Base-by-base conservation (phyloP, 1,140 invertebrate genomes). In the Drosophila arizonae region DNA sequence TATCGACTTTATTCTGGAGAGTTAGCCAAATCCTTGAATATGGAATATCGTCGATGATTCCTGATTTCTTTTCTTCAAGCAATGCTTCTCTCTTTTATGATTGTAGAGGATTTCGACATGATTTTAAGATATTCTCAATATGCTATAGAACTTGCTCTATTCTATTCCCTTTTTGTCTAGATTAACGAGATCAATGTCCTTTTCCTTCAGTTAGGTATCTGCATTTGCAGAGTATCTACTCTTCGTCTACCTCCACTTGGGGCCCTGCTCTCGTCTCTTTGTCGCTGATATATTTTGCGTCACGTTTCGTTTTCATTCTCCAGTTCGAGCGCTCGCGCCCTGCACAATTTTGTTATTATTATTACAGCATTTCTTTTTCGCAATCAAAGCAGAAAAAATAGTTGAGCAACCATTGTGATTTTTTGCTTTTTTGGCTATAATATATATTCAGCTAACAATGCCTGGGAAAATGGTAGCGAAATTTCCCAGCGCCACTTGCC, bases 291-390 rank as follows among this genome's bases (percentile, higher is more conserved):
- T 79, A 65, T 39, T 86, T 86, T 86, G 81, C 81, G 81, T 86
- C 81, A 86, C 79, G 72, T 82, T 86, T 87, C 84, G 66, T 88
- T 87, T 87, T 87, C 84, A 87, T 87, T 87, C 72, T 70, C 67
- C 67, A 63, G 57, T 71, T 75, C 50, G 57, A 48, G 57, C 58
- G 58, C 52, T 39, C 69, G 81, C 81, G 81, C 81, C 75, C 84
- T 88, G 76, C 76, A 81, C 64, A 84, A 81, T 81, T 81, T 85
- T 64, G 65, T 70, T 58, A 76, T 71, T 58, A 76, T 71, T 87
- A 87, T 87, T 87, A 87, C 82, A 88, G 84, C 82, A 87, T 87
- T 87, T 87, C 82, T 88, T 82, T 87, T 60, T 48, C 54, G 60
- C 72, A 45, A 55, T 73, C 50, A 26, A 46, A 61, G 28, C 33